A percentile compares a stretch with the other conserved stretches of the same genome.
These are phyloP conservation scores for Coleophora flavipennella DNA, from an alignment of 2,888 invertebrate genomes.

Conservation along the genomic window DNA sequence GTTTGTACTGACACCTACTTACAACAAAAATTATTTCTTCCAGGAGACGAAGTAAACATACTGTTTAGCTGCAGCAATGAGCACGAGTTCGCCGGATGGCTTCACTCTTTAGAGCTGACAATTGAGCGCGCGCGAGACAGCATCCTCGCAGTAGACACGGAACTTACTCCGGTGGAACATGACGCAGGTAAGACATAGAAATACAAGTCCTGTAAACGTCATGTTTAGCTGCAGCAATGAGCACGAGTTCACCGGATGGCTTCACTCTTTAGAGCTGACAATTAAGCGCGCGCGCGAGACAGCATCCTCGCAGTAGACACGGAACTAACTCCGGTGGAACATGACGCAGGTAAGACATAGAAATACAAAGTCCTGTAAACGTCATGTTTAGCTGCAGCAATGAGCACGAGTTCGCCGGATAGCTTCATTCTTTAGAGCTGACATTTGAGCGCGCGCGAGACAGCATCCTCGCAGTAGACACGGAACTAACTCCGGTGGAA, in stretches of 20 bases:
- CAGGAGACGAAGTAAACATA: slow-evolving; percentile 79
- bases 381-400: slow-evolving; percentile 91
- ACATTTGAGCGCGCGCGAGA: slow-evolving; percentile 38
- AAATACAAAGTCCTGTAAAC: too few species aligned
- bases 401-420: slow-evolving; percentile 87
- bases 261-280: slow-evolving; percentile 79
- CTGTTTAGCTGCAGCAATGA: slow-evolving; percentile 90
- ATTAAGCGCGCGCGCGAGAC: slow-evolving; percentile 33
- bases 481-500: slow-evolving; percentile 41
- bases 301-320: slow-evolving; percentile 32
- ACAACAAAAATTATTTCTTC: background rate
- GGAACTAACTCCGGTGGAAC: slow-evolving; percentile 40
- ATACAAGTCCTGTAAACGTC: slow-evolving; percentile 82
- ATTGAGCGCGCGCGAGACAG: slow-evolving; percentile 29
- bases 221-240: slow-evolving; percentile 89
- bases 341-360: slow-evolving; percentile 34
- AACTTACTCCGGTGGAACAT: slow-evolving; percentile 41
- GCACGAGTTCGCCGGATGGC: slow-evolving; percentile 91
- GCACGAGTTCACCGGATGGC: slow-evolving; percentile 91
- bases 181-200: slow-evolving; percentile 27
- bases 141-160: slow-evolving; percentile 32
- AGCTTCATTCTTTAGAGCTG: slow-evolving; percentile 85
- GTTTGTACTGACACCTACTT: too few species aligned
- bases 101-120: slow-evolving; percentile 79
- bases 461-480: slow-evolving; percentile 29